phyloP scores from a whole-genome alignment of 2,888 invertebrate genomes.

The Eilema depressum region DNA sequence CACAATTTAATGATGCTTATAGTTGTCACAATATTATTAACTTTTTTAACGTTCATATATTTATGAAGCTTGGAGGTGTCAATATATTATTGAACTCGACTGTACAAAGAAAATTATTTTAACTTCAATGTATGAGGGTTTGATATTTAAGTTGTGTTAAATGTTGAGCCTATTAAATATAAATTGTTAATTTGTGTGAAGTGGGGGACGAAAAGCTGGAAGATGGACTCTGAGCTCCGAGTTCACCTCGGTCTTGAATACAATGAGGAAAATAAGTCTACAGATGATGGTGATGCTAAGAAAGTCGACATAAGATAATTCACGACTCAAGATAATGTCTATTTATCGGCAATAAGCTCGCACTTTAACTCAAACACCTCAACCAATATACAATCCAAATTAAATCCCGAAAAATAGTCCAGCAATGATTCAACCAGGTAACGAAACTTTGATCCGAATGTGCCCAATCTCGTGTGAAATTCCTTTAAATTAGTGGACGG shows the following conservation, averaged over 20 bases:
- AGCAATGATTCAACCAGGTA: background rate
- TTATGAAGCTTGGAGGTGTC: too few relatives aligned
- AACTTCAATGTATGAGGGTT: background rate
- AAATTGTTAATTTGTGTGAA: too few relatives aligned
- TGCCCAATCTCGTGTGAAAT: constrained; percentile 17
- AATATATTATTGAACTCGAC: too few relatives aligned
- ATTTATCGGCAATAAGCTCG: background rate
- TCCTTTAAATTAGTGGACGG: constrained; percentile 29
- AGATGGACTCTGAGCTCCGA: too few relatives aligned
- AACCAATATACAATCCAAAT: background rate
- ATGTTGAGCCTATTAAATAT: background rate
- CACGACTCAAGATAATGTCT: too few relatives aligned
- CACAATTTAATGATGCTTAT: too few relatives aligned
- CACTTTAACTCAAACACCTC: background rate
- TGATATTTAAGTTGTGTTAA: background rate
- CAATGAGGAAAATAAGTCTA: too few relatives aligned
- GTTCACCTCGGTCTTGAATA: too few relatives aligned
- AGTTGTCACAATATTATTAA: too few relatives aligned
- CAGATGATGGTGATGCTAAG: too few relatives aligned
- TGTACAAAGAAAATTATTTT: background rate
- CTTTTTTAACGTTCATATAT: too few relatives aligned
- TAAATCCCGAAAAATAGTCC: background rate
- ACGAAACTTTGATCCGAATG: background rate
- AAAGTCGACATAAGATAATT: background rate
- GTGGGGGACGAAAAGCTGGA: too few relatives aligned